Percentiles rank a stretch among this genome's conserved stretches.
Evolutionary conservation across 2,797 vertebrate species (phyloP).

Genomic region (Nothura maculosa): DNA sequence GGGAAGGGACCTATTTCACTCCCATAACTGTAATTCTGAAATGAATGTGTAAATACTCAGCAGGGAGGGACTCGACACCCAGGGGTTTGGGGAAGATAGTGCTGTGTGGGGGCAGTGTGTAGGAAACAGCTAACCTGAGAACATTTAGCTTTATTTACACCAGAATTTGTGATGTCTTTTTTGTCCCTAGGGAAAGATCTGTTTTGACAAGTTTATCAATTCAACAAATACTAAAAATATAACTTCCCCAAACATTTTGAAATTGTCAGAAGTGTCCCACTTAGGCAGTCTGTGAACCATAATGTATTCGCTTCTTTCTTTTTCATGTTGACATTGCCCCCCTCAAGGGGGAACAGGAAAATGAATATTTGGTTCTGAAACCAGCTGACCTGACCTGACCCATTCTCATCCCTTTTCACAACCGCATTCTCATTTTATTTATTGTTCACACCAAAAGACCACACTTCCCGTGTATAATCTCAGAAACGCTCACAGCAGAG

Average conservation of each 20-base stretch:
- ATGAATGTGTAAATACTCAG: not conserved
- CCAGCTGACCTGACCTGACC: not conserved
- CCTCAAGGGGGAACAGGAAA: not conserved
- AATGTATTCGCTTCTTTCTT: not conserved
- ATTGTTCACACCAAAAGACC: not conserved
- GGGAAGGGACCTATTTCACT: not conserved
- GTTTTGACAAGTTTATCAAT: not conserved
- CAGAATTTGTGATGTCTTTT: not conserved
- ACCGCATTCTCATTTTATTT: not conserved
- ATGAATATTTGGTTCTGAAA: not conserved
- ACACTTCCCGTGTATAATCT: not conserved
- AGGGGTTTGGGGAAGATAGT: not conserved
- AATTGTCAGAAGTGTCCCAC: not conserved
- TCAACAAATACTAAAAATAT: slow-evolving; percentile 17
- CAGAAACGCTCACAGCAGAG: not conserved
- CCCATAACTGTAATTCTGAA: not conserved
- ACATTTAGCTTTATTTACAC: not conserved
- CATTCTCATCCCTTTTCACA: not conserved
- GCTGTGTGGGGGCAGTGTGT: not conserved
- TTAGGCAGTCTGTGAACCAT: not conserved
- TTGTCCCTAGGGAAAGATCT: not conserved
- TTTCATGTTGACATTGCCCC: not conserved
- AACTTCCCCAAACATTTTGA: not conserved
- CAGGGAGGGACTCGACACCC: not conserved
- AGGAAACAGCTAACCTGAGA: not conserved